Evolutionary conservation across 2,888 invertebrate species (phyloP).

Genomic region (Rutpela maculata): DNA sequence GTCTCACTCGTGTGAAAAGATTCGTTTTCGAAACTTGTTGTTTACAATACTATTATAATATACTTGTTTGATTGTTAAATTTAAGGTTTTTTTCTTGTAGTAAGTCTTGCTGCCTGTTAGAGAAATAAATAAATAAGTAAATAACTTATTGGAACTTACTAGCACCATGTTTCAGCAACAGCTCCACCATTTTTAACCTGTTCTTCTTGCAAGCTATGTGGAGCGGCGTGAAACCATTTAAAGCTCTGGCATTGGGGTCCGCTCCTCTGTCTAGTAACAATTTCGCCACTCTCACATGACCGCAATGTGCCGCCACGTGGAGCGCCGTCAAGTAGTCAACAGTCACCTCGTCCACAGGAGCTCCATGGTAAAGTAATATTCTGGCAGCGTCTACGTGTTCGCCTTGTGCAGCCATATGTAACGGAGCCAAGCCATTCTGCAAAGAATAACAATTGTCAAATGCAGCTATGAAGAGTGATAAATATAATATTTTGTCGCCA

Average conservation of each 20-base stretch:
- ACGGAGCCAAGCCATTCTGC: constrained; percentile 93
- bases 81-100: too few species aligned
- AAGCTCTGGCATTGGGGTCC: constrained; percentile 96
- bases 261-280: constrained; percentile 94
- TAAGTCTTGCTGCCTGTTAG: too few species aligned
- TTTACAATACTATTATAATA: too few species aligned
- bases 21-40: too few species aligned
- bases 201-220: constrained; percentile 99
- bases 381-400: constrained; percentile 98
- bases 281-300: constrained; percentile 95
- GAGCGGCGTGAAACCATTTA: constrained; percentile 98
- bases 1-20: too few species aligned
- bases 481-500: too few species aligned
- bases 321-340: constrained; percentile 98
- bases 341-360: constrained; percentile 99
- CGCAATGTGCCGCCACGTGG: constrained; percentile 96
- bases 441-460: constrained; percentile 54
- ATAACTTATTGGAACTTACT: constrained; percentile 74
- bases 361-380: constrained; percentile 92
- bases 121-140: too few species aligned
- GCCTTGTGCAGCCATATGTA: constrained; percentile 99
- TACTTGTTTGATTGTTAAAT: too few species aligned
- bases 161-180: constrained; percentile 96
- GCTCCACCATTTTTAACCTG: constrained; percentile 95
- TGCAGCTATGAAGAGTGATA: too few species aligned